These are phyloP conservation scores for Pentamera pediparva DNA, from an alignment of 53 echinoderm and acorn worm species.

Conservation along the genomic window DNA sequence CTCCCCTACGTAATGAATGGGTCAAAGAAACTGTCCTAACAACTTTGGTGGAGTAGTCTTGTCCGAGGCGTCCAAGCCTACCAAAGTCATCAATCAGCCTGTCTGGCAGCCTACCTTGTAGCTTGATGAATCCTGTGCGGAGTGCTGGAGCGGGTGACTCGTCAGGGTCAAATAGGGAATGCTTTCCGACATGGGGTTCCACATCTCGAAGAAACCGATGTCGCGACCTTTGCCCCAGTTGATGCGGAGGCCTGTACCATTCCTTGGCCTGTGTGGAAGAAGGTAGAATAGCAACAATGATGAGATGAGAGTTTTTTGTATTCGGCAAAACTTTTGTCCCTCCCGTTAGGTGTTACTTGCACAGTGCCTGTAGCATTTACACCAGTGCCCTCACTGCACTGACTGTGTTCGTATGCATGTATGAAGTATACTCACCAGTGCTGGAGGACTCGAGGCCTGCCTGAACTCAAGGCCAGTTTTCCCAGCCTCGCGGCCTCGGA, in stretches of 20 bases:
- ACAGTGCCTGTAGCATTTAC: too few species aligned
- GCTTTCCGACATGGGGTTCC: constrained; percentile 81
- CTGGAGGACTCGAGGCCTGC: too few species aligned
- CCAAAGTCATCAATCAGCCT: background rate
- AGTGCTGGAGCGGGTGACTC: constrained; percentile 67
- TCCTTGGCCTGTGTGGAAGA: constrained; percentile 53
- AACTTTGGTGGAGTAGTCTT: background rate
- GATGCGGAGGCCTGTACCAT: constrained; percentile 64
- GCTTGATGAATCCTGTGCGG: constrained; percentile 36
- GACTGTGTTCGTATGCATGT: too few species aligned
- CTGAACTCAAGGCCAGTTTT: too few species aligned
- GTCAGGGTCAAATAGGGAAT: constrained; percentile 83
- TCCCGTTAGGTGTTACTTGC: too few species aligned
- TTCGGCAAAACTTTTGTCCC: too few species aligned
- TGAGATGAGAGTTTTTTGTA: too few species aligned
- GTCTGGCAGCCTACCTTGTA: constrained; percentile 81
- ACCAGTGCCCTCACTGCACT: too few species aligned
- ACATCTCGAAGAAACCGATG: constrained; percentile 59
- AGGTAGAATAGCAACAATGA: background rate
- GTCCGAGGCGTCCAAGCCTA: background rate
- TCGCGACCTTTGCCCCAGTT: constrained; percentile 66
- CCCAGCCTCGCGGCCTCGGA: too few species aligned
- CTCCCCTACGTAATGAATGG: too few species aligned
- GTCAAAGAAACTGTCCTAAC: too few species aligned
- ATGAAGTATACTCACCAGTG: too few species aligned